phyloP scores from a whole-genome alignment of 64 coral and sea anemone species.

The Pachyseris speciosa region DNA sequence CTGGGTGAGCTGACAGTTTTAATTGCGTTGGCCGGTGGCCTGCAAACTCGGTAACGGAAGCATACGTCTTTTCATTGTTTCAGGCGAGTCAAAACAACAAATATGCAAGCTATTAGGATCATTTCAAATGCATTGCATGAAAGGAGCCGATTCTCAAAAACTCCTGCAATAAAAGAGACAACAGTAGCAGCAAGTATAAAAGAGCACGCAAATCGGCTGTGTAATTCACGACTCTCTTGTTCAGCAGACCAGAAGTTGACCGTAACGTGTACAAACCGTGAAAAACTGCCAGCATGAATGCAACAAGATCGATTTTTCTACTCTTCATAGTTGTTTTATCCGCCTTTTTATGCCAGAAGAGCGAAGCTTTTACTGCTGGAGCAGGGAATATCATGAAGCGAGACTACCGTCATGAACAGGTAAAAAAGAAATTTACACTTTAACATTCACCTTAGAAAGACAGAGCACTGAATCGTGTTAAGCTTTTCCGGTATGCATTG shows the following conservation, averaged over 20 bases:
- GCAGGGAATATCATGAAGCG: slow-evolving; percentile 29
- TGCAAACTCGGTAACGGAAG: slow-evolving; percentile 23
- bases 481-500: neutral
- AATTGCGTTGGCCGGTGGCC: slow-evolving; percentile 13
- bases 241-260: neutral
- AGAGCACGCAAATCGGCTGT: neutral
- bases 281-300: neutral
- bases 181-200: slow-evolving; percentile 5
- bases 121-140: neutral
- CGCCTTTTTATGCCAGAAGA: neutral
- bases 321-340: neutral
- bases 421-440: neutral
- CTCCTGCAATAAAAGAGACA: neutral
- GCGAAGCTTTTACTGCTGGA: slow-evolving; percentile 4
- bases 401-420: neutral
- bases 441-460: no score
- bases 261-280: neutral
- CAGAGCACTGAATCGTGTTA: no score
- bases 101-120: neutral
- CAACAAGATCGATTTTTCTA: neutral
- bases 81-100: slow-evolving; percentile 11
- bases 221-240: neutral
- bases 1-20: neutral
- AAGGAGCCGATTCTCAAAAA: neutral
- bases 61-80: slow-evolving; percentile 14